A percentile compares a stretch with the other conserved stretches of the same genome.
Evolutionary conservation across 1,140 invertebrate genomes (phyloP).

Genomic region (Diuraphis noxia): DNA sequence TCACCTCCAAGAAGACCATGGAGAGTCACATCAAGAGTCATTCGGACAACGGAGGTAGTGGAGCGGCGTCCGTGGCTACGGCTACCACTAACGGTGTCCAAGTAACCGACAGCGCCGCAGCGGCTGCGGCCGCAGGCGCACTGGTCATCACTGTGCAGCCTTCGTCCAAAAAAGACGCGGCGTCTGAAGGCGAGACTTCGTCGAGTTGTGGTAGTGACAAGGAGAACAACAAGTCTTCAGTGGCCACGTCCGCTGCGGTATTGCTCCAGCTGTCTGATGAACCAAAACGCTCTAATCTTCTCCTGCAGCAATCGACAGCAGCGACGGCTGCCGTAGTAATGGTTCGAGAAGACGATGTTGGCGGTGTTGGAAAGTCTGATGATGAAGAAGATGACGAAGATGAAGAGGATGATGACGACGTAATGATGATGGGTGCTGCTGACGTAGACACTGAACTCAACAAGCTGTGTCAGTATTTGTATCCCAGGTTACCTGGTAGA

Average conservation of each 20-base stretch:
- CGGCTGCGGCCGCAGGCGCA: conserved; percentile 49
- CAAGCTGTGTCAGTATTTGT: conserved; percentile 56
- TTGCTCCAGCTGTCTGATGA: background rate
- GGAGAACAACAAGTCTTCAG: conserved; percentile 60
- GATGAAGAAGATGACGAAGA: background rate
- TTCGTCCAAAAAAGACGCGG: background rate
- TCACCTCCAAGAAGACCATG: conserved; percentile 86
- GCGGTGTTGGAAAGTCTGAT: background rate
- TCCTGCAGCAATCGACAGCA: background rate
- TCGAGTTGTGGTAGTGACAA: conserved; percentile 61
- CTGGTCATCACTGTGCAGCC: background rate
- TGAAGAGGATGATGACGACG: background rate
- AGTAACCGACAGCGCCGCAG: conserved; percentile 58
- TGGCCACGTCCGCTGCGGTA: background rate
- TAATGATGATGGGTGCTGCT: background rate
- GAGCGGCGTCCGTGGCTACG: background rate
- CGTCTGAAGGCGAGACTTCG: conserved; percentile 55
- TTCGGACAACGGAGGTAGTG: conserved; percentile 65
- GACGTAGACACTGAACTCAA: conserved; percentile 54
- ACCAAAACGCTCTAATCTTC: background rate
- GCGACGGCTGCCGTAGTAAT: background rate
- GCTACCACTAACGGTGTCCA: conserved; percentile 54
- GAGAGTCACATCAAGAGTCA: conserved; percentile 89
- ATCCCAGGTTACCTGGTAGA: conserved; percentile 51
- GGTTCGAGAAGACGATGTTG: background rate